phyloP scores from a whole-genome alignment of 2,888 invertebrate genomes.

The Agrenia bidenticulata region DNA sequence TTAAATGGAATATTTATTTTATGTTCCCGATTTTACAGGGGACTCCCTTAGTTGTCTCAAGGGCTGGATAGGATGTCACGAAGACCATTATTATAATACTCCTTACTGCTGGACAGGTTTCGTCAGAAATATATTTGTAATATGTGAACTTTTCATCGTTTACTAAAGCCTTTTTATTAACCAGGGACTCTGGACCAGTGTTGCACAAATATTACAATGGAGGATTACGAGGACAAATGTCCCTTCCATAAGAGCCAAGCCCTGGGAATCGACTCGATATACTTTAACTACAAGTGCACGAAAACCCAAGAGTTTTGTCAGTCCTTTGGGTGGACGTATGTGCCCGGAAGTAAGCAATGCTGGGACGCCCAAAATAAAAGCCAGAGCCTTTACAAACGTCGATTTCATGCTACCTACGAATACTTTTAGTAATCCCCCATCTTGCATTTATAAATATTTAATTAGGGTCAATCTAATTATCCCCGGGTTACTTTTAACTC shows the following conservation, averaged over 20 bases:
- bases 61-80: conserved; percentile 39
- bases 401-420: conserved; percentile 39
- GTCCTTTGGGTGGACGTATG: conserved; percentile 18
- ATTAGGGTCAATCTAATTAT: no score
- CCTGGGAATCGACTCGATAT: conserved; percentile 10
- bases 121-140: no score
- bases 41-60: conserved; percentile 41
- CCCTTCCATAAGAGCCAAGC: no score
- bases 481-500: no score
- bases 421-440: conserved; percentile 40
- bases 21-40: conserved; percentile 8
- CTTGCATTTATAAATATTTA: no score
- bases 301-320: conserved; percentile 30
- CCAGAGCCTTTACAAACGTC: conserved; percentile 29
- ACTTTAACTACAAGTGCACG: conserved; percentile 34
- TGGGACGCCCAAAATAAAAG: neutral
- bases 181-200: conserved; percentile 28
- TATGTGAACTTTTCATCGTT: no score
- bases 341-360: neutral
- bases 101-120: conserved; percentile 34
- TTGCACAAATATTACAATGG: conserved; percentile 10
- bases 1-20: no score
- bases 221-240: neutral
- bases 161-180: no score
- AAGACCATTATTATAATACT: conserved; percentile 37